Conservation (phyloP, 2,797 vertebrate genomes). For the Rhadinocentrus ornatus region DNA sequence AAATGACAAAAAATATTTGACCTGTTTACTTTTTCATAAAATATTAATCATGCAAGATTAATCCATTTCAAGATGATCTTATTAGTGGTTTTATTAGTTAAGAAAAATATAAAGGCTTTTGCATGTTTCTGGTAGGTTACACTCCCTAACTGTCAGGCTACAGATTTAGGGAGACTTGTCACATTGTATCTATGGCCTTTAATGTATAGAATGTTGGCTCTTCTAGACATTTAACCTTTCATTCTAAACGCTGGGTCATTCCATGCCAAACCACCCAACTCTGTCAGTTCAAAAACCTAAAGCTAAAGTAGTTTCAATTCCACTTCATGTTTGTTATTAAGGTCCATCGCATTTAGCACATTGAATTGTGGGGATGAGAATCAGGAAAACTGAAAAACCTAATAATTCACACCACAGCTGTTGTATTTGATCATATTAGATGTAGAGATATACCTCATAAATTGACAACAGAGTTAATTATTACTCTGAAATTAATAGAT, state of each 20-base stretch:
- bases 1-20: slow-evolving; percentile 32
- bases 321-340: not conserved
- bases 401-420: not conserved
- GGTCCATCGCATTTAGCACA: not conserved
- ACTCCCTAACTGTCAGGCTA: not conserved
- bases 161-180: not conserved
- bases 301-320: not conserved
- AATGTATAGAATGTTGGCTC: not conserved
- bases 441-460: not conserved
- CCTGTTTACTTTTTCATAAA: slow-evolving; percentile 1
- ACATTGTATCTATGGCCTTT: not conserved
- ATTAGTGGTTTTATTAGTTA: not conserved
- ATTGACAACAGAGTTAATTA: not conserved
- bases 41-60: not conserved
- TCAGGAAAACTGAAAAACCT: not conserved
- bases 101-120: not conserved
- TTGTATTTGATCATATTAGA: not conserved
- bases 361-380: not conserved
- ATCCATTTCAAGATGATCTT: not conserved
- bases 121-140: not conserved
- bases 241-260: not conserved
- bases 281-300: not conserved
- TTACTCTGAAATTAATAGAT: not conserved
- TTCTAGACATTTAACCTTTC: not conserved
- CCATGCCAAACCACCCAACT: not conserved